A percentile compares a stretch with the other conserved stretches of the same genome.
Conservation (phyloP, 2,797 vertebrate genomes). For the Aeoliscus strigatus region DNA sequence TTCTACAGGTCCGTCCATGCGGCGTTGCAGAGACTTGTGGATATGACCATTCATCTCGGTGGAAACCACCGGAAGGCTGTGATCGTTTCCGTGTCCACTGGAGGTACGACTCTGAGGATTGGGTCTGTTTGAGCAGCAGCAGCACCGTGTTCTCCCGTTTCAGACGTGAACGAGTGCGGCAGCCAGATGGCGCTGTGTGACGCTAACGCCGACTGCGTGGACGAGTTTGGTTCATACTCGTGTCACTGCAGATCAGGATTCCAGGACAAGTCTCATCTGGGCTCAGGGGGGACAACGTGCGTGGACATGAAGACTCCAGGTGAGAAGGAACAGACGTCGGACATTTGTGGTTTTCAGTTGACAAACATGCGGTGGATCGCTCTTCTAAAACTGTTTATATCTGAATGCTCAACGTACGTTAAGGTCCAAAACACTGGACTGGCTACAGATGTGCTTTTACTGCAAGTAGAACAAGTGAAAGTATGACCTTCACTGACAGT, state of each 20-base stretch:
- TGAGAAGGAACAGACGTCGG: constrained; percentile 19
- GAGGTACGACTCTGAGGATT: too few relatives aligned
- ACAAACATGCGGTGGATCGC: too few relatives aligned
- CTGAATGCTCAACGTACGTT: too few relatives aligned
- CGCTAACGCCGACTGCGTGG: constrained; percentile 65
- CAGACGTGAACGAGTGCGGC: constrained; percentile 76
- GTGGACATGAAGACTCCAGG: constrained; percentile 41
- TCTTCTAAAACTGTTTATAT: too few relatives aligned
- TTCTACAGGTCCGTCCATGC: constrained; percentile 36
- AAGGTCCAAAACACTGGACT: too few relatives aligned
- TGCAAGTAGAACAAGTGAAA: too few relatives aligned
- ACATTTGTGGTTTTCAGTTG: too few relatives aligned
- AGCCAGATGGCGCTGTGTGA: constrained; percentile 69
- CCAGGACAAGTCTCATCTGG: constrained; percentile 50
- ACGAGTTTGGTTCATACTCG: constrained; percentile 69
- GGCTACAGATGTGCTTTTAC: too few relatives aligned
- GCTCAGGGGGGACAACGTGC: constrained; percentile 57
- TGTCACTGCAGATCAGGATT: constrained; percentile 70
- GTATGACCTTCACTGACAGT: too few relatives aligned
- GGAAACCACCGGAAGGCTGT: constrained; percentile 11
- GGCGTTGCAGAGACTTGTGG: constrained; percentile 42
- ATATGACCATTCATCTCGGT: not conserved
- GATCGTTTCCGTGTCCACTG: constrained; percentile 58
- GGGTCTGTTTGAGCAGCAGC: too few relatives aligned
- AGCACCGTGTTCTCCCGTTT: constrained; percentile 19